Evolutionary conservation across 2,113 vertebrate genomes (phyloP).

Genomic region (Myotis brandtii): DNA sequence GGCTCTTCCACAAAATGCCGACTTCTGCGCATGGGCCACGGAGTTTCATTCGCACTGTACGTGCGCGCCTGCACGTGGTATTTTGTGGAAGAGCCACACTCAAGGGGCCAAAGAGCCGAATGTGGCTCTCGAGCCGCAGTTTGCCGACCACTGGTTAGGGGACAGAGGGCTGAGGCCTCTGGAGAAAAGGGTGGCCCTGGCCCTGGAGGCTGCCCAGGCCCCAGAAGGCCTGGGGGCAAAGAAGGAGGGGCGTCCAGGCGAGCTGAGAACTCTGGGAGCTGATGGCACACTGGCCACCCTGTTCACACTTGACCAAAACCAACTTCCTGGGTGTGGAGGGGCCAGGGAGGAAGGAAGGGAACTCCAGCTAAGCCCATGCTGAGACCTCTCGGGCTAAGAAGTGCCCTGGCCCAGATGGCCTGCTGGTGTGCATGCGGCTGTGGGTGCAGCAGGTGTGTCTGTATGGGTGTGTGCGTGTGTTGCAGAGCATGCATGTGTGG

Average conservation of each 20-base stretch:
- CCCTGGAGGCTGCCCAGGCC: background rate
- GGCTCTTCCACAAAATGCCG: no score
- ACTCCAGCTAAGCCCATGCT: background rate
- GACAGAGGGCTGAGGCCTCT: background rate
- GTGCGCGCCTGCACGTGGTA: no score
- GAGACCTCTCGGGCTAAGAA: background rate
- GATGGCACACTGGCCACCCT: background rate
- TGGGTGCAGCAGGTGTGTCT: background rate
- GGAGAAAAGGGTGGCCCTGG: background rate
- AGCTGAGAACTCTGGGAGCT: background rate
- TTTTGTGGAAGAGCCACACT: no score
- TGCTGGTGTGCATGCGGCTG: rapidly evolving
- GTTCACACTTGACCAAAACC: background rate
- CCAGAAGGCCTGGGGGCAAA: background rate
- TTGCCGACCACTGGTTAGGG: background rate
- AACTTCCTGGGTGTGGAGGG: background rate
- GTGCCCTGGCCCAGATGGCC: background rate
- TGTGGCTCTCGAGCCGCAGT: no score
- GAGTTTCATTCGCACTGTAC: no score
- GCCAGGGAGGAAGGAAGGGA: background rate
- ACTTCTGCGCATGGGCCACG: no score
- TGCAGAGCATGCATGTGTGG: background rate
- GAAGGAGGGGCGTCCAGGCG: background rate
- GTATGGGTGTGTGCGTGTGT: background rate
- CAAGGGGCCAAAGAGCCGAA: no score